Percentiles rank a stretch among this genome's conserved stretches.
Evolutionary conservation across 2,797 vertebrate species (phyloP).

Genomic region (Dipus sagitta): DNA sequence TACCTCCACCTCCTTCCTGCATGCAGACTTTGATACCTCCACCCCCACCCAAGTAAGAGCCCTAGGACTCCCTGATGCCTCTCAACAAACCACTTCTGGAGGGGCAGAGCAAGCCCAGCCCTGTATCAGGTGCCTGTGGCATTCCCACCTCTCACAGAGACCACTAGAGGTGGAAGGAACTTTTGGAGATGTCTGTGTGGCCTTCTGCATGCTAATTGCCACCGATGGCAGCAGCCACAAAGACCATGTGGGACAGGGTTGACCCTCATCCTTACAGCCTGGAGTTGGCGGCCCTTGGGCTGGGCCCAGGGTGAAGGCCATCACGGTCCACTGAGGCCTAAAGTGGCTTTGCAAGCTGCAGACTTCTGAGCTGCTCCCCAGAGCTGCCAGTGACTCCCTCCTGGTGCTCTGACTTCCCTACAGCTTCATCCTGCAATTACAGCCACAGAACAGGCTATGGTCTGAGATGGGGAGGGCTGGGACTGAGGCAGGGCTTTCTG

Average conservation of each 20-base stretch:
- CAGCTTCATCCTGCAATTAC: conserved; percentile 63
- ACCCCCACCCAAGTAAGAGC: background rate
- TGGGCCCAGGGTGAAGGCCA: background rate
- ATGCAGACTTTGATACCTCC: background rate
- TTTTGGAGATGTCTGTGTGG: background rate
- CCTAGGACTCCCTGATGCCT: background rate
- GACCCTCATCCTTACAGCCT: background rate
- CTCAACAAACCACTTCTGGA: background rate
- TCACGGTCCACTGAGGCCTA: background rate
- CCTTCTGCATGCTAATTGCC: background rate
- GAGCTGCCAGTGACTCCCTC: conserved; percentile 41
- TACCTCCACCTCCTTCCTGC: background rate
- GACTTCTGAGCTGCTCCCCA: background rate
- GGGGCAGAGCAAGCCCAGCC: background rate
- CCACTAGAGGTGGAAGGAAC: background rate
- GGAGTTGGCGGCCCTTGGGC: background rate
- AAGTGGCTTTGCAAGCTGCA: conserved; percentile 26
- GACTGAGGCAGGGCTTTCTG: background rate
- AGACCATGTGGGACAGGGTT: background rate
- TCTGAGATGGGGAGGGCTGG: background rate
- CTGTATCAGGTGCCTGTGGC: too few species aligned
- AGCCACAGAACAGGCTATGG: background rate
- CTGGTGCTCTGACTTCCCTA: conserved; percentile 13
- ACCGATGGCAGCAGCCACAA: background rate
- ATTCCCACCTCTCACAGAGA: background rate